Base-by-base conservation (phyloP, 2,797 vertebrate genomes). In the Ibycter americanus region DNA sequence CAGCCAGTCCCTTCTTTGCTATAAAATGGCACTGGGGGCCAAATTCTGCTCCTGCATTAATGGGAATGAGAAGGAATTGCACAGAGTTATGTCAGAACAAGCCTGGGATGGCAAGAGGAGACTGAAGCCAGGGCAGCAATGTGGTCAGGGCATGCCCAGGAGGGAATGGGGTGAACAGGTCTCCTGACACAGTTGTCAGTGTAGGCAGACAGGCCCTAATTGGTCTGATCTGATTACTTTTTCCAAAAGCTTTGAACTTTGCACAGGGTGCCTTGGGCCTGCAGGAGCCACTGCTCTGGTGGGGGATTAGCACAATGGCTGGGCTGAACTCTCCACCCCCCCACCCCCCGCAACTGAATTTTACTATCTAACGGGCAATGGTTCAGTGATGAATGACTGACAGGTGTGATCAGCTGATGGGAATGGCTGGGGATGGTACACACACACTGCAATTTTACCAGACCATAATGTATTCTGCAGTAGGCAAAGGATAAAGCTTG, bases 331-430 rank as follows among this genome's bases (percentile, higher is more conserved):
- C 12, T n/a, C n/a, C n/a, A n/a, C 67, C 34, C 46, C 51, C 63
- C 38, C 40, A 65, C 42, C 46, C 51, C 63, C 42, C n/a, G 29
- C 7, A 91, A 32, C 0, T 78, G 95, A 82, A 93, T 83, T 67
- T 89, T 73, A 72, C 93, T 87, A 83, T 76, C 94, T 80, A 44
- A 72, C 6, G 25, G 90, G 92, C 95, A 93, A 38, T 79, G 94
- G 79, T 51, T 92, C 15, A 21, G 77, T 97, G 97, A 98, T 94
- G 90, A 97, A 98, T 87, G 96, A 87, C 81, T 95, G 98, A 92
- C 97, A 98, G 97, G 97, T 98, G 98, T 68, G 96, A 97, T 97
- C 96, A 97, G 97, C 97, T 97, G 98, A 97, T 90, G 83, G 92
- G 25, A 93, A 91, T 36, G 90, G 79, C 88, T 92, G 79, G 66